Conservation (phyloP, 2,797 vertebrate genomes). For the Pangasius krempfi region DNA sequence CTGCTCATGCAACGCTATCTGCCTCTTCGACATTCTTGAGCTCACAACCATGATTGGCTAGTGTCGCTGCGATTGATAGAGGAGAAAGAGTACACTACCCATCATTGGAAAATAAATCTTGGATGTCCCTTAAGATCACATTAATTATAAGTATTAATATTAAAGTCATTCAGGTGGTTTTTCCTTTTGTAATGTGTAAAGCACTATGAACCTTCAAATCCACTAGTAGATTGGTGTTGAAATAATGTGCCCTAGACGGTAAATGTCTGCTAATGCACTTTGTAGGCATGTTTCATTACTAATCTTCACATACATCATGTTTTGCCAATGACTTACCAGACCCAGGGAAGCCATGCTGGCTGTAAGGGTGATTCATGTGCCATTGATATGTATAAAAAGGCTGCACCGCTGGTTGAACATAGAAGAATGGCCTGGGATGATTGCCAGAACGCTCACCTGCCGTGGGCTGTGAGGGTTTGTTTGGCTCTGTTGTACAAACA, state of each 20-base stretch:
- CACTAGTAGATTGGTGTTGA: not conserved
- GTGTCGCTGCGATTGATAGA: too few relatives aligned
- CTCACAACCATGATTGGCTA: too few relatives aligned
- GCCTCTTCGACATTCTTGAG: too few relatives aligned
- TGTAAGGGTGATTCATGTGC: slow-evolving; percentile 73
- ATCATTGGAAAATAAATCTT: not conserved
- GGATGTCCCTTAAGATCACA: too few relatives aligned
- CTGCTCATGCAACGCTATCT: too few relatives aligned
- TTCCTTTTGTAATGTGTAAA: not conserved
- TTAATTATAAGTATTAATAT: not conserved
- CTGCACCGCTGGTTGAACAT: slow-evolving; percentile 77
- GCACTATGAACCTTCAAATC: not conserved
- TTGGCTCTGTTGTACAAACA: slow-evolving; percentile 42
- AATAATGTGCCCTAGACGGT: not conserved
- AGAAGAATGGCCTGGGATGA: slow-evolving; percentile 77
- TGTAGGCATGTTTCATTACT: not conserved
- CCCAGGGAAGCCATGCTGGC: slow-evolving; percentile 68
- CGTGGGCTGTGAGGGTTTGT: slow-evolving; percentile 56
- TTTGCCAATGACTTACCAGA: slow-evolving; percentile 61
- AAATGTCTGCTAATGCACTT: not conserved
- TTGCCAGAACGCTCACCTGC: slow-evolving; percentile 65
- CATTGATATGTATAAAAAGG: slow-evolving; percentile 73
- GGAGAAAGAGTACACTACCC: too few relatives aligned
- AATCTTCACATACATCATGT: not conserved
- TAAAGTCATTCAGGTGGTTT: not conserved